Percentiles rank a stretch among this genome's conserved stretches.
These are phyloP conservation scores for Saguinus midas DNA, from an alignment of 2,113 vertebrate genomes.

Conservation along the genomic window DNA sequence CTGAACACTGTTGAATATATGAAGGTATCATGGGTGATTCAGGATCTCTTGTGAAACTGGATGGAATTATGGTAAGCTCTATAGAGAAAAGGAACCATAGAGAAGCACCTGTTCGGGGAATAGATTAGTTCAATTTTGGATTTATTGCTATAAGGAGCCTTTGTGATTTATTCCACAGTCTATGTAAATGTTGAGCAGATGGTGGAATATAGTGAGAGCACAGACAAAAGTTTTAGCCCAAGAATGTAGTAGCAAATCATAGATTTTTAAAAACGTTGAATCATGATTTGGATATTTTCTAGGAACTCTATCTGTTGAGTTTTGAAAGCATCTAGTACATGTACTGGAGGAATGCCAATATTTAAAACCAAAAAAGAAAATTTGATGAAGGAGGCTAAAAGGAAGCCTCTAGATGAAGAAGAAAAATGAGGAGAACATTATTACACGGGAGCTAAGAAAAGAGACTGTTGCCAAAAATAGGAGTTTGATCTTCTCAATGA, in stretches of 20 bases:
- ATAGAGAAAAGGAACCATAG: not conserved
- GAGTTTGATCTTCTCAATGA: not conserved
- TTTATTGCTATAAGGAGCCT: not conserved
- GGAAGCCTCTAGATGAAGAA: not conserved
- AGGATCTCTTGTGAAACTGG: not conserved
- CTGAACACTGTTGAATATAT: not conserved
- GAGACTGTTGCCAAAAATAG: not conserved
- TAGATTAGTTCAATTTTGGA: not conserved
- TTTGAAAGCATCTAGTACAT: not conserved
- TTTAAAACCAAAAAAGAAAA: slow-evolving; percentile 24
- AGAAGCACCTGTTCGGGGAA: not conserved
- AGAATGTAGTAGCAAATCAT: not conserved
- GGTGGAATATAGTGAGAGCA: not conserved
- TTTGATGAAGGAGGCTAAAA: not conserved
- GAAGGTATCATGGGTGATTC: not conserved
- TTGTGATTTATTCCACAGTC: not conserved
- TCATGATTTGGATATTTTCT: not conserved
- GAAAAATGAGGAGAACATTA: not conserved
- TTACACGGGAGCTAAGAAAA: not conserved
- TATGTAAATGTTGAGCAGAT: not conserved
- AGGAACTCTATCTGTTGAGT: not conserved
- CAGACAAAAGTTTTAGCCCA: not conserved
- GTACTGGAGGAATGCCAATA: not conserved
- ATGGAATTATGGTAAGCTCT: not conserved
- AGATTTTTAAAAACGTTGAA: not conserved